These are phyloP conservation scores for Actinostola sp. DNA, from an alignment of 92 coral and sea anemone species.

Conservation along the genomic window DNA sequence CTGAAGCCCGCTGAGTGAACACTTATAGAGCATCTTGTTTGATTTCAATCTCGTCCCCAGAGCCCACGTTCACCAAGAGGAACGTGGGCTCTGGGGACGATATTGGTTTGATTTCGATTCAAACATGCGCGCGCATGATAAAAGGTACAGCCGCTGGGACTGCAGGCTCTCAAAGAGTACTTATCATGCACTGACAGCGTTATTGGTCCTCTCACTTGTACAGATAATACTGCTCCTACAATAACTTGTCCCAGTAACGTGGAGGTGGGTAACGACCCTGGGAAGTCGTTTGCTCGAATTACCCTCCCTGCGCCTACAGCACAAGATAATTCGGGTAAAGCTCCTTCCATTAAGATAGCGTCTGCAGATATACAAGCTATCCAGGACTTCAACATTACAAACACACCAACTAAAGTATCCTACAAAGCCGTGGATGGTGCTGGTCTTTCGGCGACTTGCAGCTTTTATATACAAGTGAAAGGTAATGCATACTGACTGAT, in stretches of 20 bases:
- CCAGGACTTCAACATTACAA: slow-evolving; percentile 54
- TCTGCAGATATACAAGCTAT: slow-evolving; percentile 32
- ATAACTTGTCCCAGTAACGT: slow-evolving; percentile 57
- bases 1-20: no score
- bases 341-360: slow-evolving; percentile 57
- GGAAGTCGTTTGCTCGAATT: slow-evolving; percentile 52
- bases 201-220: no score
- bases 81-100: no score
- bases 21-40: no score
- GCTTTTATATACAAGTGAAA: slow-evolving; percentile 64
- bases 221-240: slow-evolving; percentile 60
- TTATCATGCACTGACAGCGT: no score
- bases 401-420: slow-evolving; percentile 46
- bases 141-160: no score
- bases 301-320: slow-evolving; percentile 50
- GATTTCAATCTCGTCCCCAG: no score
- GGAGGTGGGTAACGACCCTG: slow-evolving; percentile 50
- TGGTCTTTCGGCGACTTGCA: slow-evolving; percentile 52
- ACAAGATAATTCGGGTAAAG: slow-evolving; percentile 72
- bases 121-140: no score
- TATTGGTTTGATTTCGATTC: no score
- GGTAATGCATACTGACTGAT: slow-evolving; percentile 44
- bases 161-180: no score
- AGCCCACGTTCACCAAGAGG: no score
- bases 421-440: slow-evolving; percentile 70